Evolutionary conservation across 2,113 vertebrate species (phyloP).

Genomic region (Syngnathus scovelli): DNA sequence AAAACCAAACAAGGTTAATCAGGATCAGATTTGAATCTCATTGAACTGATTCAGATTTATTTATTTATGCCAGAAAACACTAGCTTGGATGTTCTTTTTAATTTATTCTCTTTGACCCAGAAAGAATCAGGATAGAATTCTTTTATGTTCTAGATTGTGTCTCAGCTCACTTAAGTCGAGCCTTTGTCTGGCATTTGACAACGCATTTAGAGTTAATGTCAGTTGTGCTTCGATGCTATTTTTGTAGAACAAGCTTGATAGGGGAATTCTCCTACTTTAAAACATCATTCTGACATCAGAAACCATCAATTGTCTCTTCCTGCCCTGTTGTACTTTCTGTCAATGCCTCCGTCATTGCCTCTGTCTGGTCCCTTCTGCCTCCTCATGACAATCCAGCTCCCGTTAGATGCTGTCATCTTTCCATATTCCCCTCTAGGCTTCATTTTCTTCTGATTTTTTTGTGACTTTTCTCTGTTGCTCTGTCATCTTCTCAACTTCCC

Average conservation of each 20-base stretch:
- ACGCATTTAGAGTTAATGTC: neutral
- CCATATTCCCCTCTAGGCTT: slow-evolving; percentile 12
- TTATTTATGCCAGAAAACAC: neutral
- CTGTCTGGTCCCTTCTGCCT: slow-evolving; percentile 36
- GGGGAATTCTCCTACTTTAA: neutral
- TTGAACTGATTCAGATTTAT: neutral
- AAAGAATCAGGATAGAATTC: neutral
- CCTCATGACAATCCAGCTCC: slow-evolving; percentile 23
- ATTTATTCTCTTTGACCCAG: too few species aligned
- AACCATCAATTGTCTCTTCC: slow-evolving; percentile 9
- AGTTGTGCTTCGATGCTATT: neutral
- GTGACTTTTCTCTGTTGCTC: slow-evolving; percentile 10
- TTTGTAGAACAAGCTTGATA: neutral
- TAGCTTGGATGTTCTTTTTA: neutral
- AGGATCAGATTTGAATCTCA: neutral
- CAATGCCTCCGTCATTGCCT: slow-evolving; percentile 15
- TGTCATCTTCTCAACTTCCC: slow-evolving; percentile 17
- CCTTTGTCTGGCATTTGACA: neutral
- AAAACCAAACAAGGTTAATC: neutral
- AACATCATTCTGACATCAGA: neutral
- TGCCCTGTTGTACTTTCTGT: slow-evolving; percentile 15
- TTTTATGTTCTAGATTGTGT: neutral
- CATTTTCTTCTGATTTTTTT: slow-evolving; percentile 26
- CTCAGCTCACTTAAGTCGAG: neutral
- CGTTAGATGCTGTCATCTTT: slow-evolving; percentile 17